These are phyloP conservation scores for Grammomys surdaster DNA, from an alignment of 2,113 vertebrate genomes.

Conservation along the genomic window DNA sequence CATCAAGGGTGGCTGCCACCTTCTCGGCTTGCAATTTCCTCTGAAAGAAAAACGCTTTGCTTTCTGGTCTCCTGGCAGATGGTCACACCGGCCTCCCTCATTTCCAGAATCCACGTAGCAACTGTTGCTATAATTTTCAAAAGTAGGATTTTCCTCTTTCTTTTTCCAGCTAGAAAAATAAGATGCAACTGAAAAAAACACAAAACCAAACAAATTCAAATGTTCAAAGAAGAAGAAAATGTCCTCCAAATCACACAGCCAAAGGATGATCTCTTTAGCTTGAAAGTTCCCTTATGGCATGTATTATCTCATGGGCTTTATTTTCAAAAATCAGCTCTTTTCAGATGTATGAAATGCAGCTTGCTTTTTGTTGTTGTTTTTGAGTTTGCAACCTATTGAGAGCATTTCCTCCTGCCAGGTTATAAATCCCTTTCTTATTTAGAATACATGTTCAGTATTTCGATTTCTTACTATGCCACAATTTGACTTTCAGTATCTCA, in stretches of 20 bases:
- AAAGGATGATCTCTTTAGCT: constrained; percentile 12
- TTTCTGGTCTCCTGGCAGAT: constrained; percentile 42
- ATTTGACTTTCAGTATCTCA: neutral
- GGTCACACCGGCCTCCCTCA: constrained; percentile 24
- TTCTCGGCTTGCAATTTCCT: constrained; percentile 30
- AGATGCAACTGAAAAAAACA: constrained; percentile 8
- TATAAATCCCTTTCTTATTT: constrained; percentile 20
- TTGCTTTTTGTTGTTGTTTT: neutral
- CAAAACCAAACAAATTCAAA: neutral
- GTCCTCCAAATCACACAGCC: neutral
- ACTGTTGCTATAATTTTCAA: constrained; percentile 66
- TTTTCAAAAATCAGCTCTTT: constrained; percentile 55
- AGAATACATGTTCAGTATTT: constrained; percentile 21
- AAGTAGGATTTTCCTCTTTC: neutral
- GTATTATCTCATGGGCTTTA: neutral
- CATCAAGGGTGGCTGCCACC: neutral
- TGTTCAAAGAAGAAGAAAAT: constrained; percentile 50
- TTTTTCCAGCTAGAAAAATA: constrained; percentile 38
- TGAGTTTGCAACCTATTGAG: neutral
- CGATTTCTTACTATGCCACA: neutral
- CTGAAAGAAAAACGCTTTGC: neutral
- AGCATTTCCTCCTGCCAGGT: neutral
- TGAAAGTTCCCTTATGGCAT: constrained; percentile 2
- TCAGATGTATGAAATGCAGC: neutral
- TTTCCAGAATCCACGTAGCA: constrained; percentile 57